Evolutionary conservation across 2,888 invertebrate genomes (phyloP).

Genomic region (Oscheius sp.): DNA sequence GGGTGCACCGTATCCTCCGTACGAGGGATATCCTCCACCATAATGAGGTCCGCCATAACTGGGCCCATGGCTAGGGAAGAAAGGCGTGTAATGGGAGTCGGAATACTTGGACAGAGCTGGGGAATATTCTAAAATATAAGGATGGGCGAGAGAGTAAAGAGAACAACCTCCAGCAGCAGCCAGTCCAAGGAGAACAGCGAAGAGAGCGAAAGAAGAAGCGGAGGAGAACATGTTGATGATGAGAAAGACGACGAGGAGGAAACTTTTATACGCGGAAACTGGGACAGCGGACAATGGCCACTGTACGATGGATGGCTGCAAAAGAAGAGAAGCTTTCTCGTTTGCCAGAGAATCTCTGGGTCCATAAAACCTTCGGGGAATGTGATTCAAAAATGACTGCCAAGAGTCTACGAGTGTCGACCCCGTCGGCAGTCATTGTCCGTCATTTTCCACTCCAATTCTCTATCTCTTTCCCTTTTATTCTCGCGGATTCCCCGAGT

Average conservation of each 20-base stretch:
- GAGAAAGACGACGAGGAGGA: neutral
- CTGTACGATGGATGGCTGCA: neutral
- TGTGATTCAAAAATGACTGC: no score
- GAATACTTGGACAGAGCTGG: neutral
- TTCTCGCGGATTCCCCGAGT: no score
- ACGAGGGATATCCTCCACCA: neutral
- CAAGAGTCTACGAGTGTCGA: no score
- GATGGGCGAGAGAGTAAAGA: neutral
- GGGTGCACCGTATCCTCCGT: neutral
- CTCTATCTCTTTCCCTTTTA: no score
- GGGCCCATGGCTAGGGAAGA: neutral
- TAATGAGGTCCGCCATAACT: neutral
- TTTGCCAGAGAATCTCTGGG: neutral
- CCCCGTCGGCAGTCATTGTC: neutral
- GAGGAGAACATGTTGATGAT: neutral
- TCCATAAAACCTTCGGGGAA: no score
- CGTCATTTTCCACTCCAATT: neutral
- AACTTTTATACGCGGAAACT: neutral
- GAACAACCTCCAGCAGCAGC: neutral
- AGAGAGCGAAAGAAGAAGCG: neutral
- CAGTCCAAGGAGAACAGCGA: neutral
- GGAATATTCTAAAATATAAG: neutral
- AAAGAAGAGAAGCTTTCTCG: neutral
- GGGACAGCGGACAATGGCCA: slow-evolving; percentile 2
- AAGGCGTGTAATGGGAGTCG: neutral